Percentiles rank a stretch among this genome's conserved stretches.
phyloP scores from a whole-genome alignment of 2,113 vertebrate genomes.

The Myotis lucifugus region DNA sequence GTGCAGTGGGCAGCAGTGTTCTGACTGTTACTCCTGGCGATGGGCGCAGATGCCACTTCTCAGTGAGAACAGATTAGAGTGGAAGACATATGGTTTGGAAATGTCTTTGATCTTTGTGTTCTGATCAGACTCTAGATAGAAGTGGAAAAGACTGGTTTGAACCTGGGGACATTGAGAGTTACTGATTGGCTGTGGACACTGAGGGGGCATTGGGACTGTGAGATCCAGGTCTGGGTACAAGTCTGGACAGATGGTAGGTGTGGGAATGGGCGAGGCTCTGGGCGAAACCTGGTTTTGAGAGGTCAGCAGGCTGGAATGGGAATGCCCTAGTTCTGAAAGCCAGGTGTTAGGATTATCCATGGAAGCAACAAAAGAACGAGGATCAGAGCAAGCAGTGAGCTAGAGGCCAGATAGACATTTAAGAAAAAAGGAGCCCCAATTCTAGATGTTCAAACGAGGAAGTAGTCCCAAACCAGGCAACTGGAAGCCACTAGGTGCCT shows the following conservation, averaged over 20 bases:
- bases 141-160: background rate
- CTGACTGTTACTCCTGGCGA: background rate
- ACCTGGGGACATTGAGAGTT: background rate
- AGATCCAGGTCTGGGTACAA: background rate
- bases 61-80: background rate
- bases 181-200: background rate
- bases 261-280: background rate
- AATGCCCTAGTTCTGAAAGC: slow-evolving; percentile 11
- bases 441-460: slow-evolving; percentile 42
- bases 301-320: background rate
- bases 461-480: background rate
- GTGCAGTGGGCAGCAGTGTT: background rate
- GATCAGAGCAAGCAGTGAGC: background rate
- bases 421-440: background rate
- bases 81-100: background rate
- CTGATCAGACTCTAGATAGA: background rate
- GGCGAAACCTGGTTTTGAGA: background rate
- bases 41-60: background rate
- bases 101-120: background rate
- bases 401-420: slow-evolving; percentile 39
- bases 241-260: background rate
- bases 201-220: background rate
- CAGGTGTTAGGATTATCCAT: background rate
- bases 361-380: background rate
- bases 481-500: background rate